Conservation (phyloP, 1,140 invertebrate species). For the Rhagoletis pomonella region DNA sequence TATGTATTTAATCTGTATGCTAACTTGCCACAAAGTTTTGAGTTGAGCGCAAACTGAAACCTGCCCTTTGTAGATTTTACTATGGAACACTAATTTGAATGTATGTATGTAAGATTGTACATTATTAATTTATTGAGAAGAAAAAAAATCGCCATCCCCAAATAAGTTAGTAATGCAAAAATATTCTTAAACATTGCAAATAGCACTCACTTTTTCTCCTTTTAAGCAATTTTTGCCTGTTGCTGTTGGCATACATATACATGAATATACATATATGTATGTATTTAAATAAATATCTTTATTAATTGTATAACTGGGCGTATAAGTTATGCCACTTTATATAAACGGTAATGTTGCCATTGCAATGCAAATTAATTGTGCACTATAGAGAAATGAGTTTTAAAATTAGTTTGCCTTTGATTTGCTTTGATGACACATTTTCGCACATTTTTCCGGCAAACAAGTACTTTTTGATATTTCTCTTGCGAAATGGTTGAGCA, state of each 20-base stretch:
- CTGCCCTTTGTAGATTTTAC: too few relatives aligned
- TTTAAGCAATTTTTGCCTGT: not conserved
- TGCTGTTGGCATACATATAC: not conserved
- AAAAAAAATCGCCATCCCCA: not conserved
- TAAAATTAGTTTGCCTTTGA: conserved; percentile 5
- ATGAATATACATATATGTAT: not conserved
- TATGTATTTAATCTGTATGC: too few relatives aligned
- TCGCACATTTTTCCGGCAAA: not conserved
- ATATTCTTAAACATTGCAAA: not conserved
- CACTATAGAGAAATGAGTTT: not conserved
- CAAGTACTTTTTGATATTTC: not conserved
- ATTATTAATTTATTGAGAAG: too few relatives aligned
- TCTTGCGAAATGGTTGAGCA: not conserved
- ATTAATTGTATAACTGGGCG: not conserved
- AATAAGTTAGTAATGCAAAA: not conserved
- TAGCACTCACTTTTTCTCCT: too few relatives aligned
- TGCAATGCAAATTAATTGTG: not conserved
- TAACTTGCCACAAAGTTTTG: too few relatives aligned
- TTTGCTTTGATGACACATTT: not conserved
- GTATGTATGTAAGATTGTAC: too few relatives aligned
- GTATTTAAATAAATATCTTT: not conserved
- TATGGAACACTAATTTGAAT: too few relatives aligned
- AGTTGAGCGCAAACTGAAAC: too few relatives aligned
- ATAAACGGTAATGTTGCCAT: not conserved
- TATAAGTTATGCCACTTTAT: too few relatives aligned